Conservation (phyloP, 1,140 invertebrate genomes). For the Coptotermes formosanus region DNA sequence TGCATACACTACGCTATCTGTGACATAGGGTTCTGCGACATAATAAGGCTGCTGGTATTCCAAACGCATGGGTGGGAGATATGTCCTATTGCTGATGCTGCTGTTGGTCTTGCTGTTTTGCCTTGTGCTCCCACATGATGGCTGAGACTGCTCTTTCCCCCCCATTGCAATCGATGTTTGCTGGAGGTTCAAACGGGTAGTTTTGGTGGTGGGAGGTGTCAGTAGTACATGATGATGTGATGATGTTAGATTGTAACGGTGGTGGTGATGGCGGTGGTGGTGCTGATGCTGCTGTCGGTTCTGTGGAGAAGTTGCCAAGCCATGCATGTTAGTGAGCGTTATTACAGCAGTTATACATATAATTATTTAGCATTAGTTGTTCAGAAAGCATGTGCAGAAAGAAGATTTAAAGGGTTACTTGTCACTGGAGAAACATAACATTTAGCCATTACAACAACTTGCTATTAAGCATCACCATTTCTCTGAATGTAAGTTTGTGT, state of each 20-base stretch:
- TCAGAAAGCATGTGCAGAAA: not conserved
- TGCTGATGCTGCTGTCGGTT: slow-evolving; percentile 28
- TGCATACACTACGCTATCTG: slow-evolving; percentile 42
- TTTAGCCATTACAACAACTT: no score
- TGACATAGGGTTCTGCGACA: slow-evolving; percentile 28
- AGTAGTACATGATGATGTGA: slow-evolving; percentile 32
- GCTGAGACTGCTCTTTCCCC: slow-evolving; percentile 12
- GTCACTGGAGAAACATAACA: no score
- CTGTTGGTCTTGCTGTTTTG: slow-evolving; percentile 19
- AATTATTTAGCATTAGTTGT: not conserved
- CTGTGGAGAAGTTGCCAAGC: slow-evolving; percentile 26
- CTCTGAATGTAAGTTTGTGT: no score
- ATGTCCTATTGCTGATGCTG: slow-evolving; percentile 24
- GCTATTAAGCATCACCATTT: no score
- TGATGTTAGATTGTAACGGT: slow-evolving; percentile 32
- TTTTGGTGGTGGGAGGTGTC: slow-evolving; percentile 15
- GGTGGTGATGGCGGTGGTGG: slow-evolving; percentile 33
- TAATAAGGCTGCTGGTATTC: slow-evolving; percentile 34
- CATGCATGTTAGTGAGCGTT: slow-evolving; percentile 28
- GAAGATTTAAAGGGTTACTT: not conserved
- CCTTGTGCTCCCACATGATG: slow-evolving; percentile 23
- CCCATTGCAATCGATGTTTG: not conserved
- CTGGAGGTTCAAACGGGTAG: not conserved
- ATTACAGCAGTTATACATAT: not conserved
- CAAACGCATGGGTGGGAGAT: slow-evolving; percentile 31